phyloP scores from a whole-genome alignment of 92 coral and sea anemone species.

The Actinernus sp. region DNA sequence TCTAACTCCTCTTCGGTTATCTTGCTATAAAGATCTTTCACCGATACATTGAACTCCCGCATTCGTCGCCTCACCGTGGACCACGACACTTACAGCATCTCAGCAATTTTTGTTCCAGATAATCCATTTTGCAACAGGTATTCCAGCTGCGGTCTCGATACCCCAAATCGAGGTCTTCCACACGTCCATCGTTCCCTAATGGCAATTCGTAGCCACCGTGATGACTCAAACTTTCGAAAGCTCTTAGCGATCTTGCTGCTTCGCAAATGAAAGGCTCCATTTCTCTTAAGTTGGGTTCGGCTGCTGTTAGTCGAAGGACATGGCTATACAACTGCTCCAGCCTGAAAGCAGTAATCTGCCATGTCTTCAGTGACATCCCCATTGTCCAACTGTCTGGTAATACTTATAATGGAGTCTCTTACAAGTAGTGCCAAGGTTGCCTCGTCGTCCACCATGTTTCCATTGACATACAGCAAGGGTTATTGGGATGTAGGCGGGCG shows the following conservation, averaged over 20 bases:
- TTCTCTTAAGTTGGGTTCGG: neutral
- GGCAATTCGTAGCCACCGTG: conserved; percentile 17
- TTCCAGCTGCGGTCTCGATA: conserved; percentile 26
- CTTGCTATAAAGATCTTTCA: conserved; percentile 13
- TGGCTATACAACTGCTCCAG: neutral
- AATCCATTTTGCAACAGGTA: conserved; percentile 23
- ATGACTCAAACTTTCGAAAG: conserved; percentile 2
- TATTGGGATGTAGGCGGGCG: too few relatives aligned
- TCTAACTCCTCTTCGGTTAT: conserved; percentile 21
- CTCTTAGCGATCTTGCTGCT: conserved; percentile 20
- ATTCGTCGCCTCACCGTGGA: conserved; percentile 24
- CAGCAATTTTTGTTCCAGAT: conserved; percentile 19
- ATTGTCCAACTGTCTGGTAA: conserved; percentile 15
- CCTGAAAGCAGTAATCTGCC: conserved; percentile 20
- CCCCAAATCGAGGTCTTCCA: conserved; percentile 3
- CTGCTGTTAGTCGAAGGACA: conserved; percentile 19
- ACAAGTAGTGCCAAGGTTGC: too few relatives aligned
- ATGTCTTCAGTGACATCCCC: conserved; percentile 20
- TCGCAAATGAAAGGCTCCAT: conserved; percentile 14
- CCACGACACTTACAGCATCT: conserved; percentile 24
- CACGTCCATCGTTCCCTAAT: too few relatives aligned
- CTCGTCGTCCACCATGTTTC: too few relatives aligned
- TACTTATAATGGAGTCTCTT: too few relatives aligned
- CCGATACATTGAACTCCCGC: conserved; percentile 28
- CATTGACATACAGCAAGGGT: too few relatives aligned